These are phyloP conservation scores for Ditula angustiorana DNA, from an alignment of 2,888 invertebrate species.

Conservation along the genomic window DNA sequence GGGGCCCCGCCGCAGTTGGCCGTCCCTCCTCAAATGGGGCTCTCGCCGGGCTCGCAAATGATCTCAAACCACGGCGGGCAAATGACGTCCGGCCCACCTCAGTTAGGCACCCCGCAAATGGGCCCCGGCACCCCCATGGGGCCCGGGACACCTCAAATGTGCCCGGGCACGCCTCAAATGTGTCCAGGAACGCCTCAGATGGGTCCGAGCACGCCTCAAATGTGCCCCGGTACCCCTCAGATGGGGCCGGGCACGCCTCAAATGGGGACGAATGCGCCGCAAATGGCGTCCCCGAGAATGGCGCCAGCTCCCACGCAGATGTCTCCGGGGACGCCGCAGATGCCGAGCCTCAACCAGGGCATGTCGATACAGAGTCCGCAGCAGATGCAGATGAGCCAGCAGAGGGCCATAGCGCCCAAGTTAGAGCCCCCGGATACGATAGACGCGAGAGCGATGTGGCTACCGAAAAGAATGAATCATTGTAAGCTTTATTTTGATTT, in stretches of 20 bases:
- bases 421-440: constrained; percentile 86
- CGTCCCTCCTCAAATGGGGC: constrained; percentile 59
- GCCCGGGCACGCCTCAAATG: constrained; percentile 47
- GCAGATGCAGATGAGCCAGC: constrained; percentile 73
- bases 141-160: constrained; percentile 50
- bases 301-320: constrained; percentile 76
- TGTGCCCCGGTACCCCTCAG: constrained; percentile 61
- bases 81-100: constrained; percentile 45
- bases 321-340: constrained; percentile 78
- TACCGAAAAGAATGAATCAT: constrained; percentile 88
- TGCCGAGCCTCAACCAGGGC: constrained; percentile 73
- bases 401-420: constrained; percentile 83
- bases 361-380: constrained; percentile 74
- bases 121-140: constrained; percentile 53
- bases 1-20: constrained; percentile 62
- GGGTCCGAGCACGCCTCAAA: constrained; percentile 57
- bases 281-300: constrained; percentile 77
- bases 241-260: constrained; percentile 64
- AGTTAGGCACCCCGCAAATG: constrained; percentile 43
- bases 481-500: constrained; percentile 84
- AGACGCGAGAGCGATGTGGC: constrained; percentile 87
- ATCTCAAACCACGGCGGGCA: constrained; percentile 49
- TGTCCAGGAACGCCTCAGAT: constrained; percentile 47
- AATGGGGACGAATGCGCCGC: constrained; percentile 65
- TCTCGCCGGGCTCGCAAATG: constrained; percentile 56